Evolutionary conservation across 1,140 invertebrate genomes (phyloP).

Genomic region (Drosophila elegans): DNA sequence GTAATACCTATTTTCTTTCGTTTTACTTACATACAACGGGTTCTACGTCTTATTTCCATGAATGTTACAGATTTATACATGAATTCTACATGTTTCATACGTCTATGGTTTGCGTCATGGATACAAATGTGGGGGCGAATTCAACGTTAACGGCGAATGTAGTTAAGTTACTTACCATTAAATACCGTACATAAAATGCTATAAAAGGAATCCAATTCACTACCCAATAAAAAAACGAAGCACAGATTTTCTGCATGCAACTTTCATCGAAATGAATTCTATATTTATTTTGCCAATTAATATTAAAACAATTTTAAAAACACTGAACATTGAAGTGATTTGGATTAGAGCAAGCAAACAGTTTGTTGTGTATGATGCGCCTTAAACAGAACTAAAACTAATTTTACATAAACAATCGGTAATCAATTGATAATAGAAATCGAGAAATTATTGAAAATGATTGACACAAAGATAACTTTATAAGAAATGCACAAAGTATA

Average conservation of each 20-base stretch:
- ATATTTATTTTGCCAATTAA: slow-evolving; percentile 63
- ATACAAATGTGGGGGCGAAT: neutral
- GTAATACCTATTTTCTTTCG: no score
- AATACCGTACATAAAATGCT: neutral
- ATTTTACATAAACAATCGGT: slow-evolving; percentile 44
- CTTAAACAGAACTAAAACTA: slow-evolving; percentile 57
- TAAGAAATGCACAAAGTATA: slow-evolving; percentile 57
- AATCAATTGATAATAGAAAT: slow-evolving; percentile 21
- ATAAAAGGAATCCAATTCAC: neutral
- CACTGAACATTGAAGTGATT: slow-evolving; percentile 57
- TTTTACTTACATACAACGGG: no score
- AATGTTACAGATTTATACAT: neutral
- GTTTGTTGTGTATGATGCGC: slow-evolving; percentile 40
- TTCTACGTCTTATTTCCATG: neutral
- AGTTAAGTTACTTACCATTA: no score
- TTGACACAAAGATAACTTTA: slow-evolving; percentile 41
- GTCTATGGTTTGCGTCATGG: slow-evolving; percentile 2
- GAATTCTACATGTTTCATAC: neutral
- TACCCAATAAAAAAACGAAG: neutral
- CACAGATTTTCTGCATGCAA: slow-evolving; percentile 40
- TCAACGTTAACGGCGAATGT: neutral
- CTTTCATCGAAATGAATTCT: slow-evolving; percentile 65
- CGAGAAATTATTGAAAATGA: slow-evolving; percentile 17
- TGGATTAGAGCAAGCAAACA: slow-evolving; percentile 45
- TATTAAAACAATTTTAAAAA: slow-evolving; percentile 49